Evolutionary conservation across 2,888 invertebrate species (phyloP).

Genomic region (Ophion obscuratus): DNA sequence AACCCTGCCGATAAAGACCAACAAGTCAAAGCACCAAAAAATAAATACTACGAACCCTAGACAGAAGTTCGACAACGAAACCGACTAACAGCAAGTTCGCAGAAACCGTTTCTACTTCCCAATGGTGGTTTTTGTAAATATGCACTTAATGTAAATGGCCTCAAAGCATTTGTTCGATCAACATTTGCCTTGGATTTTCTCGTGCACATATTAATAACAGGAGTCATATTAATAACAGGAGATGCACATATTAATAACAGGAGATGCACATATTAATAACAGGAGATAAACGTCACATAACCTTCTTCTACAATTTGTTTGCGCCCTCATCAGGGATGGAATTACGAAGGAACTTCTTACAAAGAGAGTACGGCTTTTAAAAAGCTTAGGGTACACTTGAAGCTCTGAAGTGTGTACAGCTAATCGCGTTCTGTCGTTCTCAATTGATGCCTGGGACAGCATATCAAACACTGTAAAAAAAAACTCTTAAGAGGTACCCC

Average conservation of each 20-base stretch:
- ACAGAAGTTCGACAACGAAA: conserved; percentile 19
- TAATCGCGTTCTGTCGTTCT: conserved; percentile 22
- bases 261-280: conserved; percentile 42
- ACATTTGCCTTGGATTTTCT: conserved; percentile 51
- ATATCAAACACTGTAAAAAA: background rate
- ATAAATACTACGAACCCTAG: background rate
- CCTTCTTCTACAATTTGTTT: too few relatives aligned
- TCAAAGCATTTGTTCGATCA: conserved; percentile 21
- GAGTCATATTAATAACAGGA: conserved; percentile 30
- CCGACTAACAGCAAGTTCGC: background rate
- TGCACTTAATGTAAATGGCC: background rate
- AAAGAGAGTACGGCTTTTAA: background rate
- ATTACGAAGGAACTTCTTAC: too few relatives aligned
- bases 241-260: conserved; percentile 39
- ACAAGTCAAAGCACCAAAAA: too few relatives aligned
- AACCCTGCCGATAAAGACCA: too few relatives aligned
- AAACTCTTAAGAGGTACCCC: background rate
- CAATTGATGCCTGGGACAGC: conserved; percentile 16
- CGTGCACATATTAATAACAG: conserved; percentile 38
- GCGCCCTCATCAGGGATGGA: too few relatives aligned
- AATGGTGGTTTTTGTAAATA: conserved; percentile 7
- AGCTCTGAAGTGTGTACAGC: background rate
- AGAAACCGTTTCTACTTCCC: background rate
- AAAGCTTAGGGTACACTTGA: background rate
- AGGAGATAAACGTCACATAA: background rate